Percentiles rank a stretch among this genome's conserved stretches.
Evolutionary conservation across 2,888 invertebrate species (phyloP).

Genomic region (Aromia moschata): DNA sequence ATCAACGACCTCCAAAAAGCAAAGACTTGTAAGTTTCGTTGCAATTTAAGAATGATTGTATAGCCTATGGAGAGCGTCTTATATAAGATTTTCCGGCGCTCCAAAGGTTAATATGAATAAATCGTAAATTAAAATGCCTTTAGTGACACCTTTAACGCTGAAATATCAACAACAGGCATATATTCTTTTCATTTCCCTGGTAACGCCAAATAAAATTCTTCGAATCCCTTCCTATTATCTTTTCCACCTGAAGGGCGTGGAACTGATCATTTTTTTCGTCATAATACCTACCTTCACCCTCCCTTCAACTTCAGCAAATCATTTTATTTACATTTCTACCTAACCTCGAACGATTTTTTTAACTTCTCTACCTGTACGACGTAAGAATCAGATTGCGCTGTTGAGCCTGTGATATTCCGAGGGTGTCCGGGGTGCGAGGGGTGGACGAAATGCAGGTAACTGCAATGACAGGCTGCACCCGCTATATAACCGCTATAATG

Average conservation of each 20-base stretch:
- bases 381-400: constrained; percentile 27
- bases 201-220: too few species aligned
- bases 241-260: neutral
- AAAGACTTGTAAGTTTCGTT: too few species aligned
- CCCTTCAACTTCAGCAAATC: too few species aligned
- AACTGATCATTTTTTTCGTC: constrained; percentile 9
- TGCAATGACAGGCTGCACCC: constrained; percentile 58
- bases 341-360: constrained; percentile 9
- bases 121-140: too few species aligned
- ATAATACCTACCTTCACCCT: constrained; percentile 1
- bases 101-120: too few species aligned
- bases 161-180: too few species aligned
- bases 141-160: too few species aligned
- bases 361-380: constrained; percentile 28
- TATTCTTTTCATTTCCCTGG: too few species aligned
- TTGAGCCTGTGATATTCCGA: constrained; percentile 17
- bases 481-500: constrained; percentile 46
- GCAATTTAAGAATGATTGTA: too few species aligned
- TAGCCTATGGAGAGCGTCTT: too few species aligned
- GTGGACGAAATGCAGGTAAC: constrained; percentile 56
- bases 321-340: constrained; percentile 22
- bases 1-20: too few species aligned
- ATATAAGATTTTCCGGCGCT: too few species aligned
- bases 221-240: neutral
- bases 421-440: constrained; percentile 34